Conservation (phyloP, 1,140 invertebrate species). For the Nephila pilipes region DNA sequence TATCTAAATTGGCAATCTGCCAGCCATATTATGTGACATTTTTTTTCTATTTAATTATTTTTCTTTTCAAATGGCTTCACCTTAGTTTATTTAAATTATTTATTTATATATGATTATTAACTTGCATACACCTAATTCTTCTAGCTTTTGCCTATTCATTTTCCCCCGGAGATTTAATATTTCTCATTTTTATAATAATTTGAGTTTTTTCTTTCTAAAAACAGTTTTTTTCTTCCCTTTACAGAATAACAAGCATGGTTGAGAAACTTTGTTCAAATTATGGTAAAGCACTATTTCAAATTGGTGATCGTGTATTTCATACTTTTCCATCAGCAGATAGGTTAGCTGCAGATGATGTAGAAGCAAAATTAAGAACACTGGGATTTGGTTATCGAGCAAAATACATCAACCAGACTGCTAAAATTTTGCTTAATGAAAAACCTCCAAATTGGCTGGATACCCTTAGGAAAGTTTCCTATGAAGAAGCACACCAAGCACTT, state of each 20-base stretch:
- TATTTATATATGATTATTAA: no score
- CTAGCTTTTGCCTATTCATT: no score
- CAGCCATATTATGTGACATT: no score
- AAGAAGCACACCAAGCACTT: conserved; percentile 87
- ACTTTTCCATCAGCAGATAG: conserved; percentile 89
- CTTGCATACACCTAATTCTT: no score
- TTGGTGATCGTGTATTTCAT: conserved; percentile 87
- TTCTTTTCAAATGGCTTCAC: no score
- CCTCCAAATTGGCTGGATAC: conserved; percentile 87
- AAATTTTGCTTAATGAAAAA: conserved; percentile 86
- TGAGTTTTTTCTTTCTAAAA: not conserved
- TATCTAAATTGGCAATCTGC: no score
- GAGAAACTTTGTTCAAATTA: conserved; percentile 92
- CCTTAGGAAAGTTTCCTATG: conserved; percentile 87
- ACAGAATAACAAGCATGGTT: conserved; percentile 93
- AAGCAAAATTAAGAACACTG: conserved; percentile 87
- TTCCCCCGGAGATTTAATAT: not conserved
- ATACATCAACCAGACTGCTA: conserved; percentile 89
- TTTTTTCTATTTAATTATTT: no score
- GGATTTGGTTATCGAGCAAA: conserved; percentile 96
- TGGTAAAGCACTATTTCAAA: conserved; percentile 87
- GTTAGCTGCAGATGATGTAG: conserved; percentile 85
- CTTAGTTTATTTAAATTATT: no score
- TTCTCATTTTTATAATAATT: not conserved
- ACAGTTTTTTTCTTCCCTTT: conserved; percentile 77